phyloP scores from a whole-genome alignment of 2,113 vertebrate genomes.

The Ancistrus triradiatus region DNA sequence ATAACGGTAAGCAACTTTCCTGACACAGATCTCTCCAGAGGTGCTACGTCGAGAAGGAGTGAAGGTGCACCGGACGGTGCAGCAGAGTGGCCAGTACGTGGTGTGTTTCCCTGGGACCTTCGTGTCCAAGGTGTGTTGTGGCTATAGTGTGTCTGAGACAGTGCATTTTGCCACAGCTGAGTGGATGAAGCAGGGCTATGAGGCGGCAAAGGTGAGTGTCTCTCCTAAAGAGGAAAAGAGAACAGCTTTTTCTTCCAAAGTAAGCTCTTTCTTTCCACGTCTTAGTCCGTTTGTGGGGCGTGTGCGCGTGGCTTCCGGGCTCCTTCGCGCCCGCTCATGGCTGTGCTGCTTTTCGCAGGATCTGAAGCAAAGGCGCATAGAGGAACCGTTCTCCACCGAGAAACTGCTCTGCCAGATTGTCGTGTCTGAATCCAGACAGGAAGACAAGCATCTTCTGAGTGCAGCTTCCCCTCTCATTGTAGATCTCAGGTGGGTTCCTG shows the following conservation, averaged over 20 bases:
- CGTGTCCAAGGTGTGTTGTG: constrained; percentile 87
- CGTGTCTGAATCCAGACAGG: constrained; percentile 80
- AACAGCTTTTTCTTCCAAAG: constrained; percentile 14
- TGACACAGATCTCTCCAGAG: constrained; percentile 82
- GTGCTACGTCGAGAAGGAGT: constrained; percentile 82
- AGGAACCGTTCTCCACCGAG: constrained; percentile 86
- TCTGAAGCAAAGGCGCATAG: constrained; percentile 81
- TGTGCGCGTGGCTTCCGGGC: neutral
- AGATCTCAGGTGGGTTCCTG: constrained; percentile 83
- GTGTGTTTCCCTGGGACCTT: constrained; percentile 87
- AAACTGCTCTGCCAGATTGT: constrained; percentile 86
- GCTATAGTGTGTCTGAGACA: constrained; percentile 87
- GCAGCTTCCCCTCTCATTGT: constrained; percentile 79
- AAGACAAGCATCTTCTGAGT: constrained; percentile 77
- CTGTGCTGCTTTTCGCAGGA: constrained; percentile 60
- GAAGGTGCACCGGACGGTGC: constrained; percentile 84
- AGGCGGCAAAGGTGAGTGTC: constrained; percentile 80
- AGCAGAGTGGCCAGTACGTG: constrained; percentile 83
- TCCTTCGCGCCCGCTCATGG: neutral
- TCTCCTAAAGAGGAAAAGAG: constrained; percentile 17
- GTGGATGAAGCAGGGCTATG: constrained; percentile 85
- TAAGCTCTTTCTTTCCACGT: constrained; percentile 8
- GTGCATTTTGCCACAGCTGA: constrained; percentile 90
- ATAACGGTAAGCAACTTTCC: no score
- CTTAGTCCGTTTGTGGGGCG: neutral